Base-by-base conservation (phyloP, 2,113 vertebrate genomes). In the Ciconia maguari region DNA sequence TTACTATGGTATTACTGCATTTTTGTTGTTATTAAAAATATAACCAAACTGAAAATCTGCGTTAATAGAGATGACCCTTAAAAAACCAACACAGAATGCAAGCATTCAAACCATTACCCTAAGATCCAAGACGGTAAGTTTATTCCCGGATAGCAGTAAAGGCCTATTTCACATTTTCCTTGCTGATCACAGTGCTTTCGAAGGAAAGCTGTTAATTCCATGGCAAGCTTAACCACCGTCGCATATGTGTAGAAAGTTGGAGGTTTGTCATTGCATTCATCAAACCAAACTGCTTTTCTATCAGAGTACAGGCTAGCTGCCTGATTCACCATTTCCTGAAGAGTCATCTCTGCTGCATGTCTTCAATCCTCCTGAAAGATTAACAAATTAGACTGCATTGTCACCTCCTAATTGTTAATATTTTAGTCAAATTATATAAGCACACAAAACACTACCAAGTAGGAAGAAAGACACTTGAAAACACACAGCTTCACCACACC, bases 81-180 rank as follows among this genome's bases (percentile, higher is more conserved):
- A 48, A 83, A 94, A 69, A 6, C 0, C 18, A 55, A n/a, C 10
- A 24, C 7, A 49, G 49, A 92, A 8, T 9, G 32, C 41, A 80
- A 69, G 21, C 49, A 49, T 34, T 89, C 44, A 72, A 62, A 74
- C 7, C 26, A 48, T 97, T 98, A 99, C 99, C 99, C 99, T 75
- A 99, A 95, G 93, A 99, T 99, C 99, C 99, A 99, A 52, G 98
- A 98, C 0, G 99, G 99, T 29, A 99, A 79, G 22, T 99, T 97
- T 90, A 99, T 89, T 32, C 99, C 98, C 26, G 98, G 98, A 21
- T 95, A 93, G 83, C 99, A 99, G 82, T 98, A 99, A 29, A 99
- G 98, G 9, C 99, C 99, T 78, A 99, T 97, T 71, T 97, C 95
- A 9, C 83, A 87, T 34, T 65, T 80, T 64, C 94, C 94, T 57